Conservation (phyloP, 2,797 vertebrate genomes). For the Bucorvus abyssinicus region DNA sequence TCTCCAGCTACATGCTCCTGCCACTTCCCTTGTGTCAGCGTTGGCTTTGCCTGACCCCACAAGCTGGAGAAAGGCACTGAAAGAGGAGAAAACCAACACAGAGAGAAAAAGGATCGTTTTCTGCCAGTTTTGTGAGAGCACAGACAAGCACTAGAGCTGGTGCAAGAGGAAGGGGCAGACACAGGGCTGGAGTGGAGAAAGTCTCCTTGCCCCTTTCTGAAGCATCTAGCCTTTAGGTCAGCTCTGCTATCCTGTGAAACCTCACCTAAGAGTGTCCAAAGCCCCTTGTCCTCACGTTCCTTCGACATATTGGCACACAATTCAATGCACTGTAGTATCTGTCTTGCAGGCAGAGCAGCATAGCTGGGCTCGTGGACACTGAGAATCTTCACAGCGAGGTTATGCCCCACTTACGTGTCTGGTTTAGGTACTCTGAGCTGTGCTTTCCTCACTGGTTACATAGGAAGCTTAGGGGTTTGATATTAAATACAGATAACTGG, state of each 20-base stretch:
- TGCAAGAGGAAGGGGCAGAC: background rate
- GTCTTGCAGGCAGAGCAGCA: background rate
- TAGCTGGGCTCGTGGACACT: rapidly evolving
- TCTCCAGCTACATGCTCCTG: background rate
- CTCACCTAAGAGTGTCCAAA: background rate
- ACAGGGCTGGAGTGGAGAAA: background rate
- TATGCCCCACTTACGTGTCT: background rate
- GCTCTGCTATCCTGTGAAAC: background rate
- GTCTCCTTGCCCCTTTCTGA: background rate
- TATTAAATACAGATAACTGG: background rate
- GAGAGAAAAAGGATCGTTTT: background rate
- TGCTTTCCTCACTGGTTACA: rapidly evolving
- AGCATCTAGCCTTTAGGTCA: background rate
- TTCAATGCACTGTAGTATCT: background rate
- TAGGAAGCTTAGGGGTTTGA: background rate
- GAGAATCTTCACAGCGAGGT: background rate
- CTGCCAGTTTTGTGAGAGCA: background rate
- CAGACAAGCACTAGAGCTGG: background rate
- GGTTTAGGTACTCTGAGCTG: background rate
- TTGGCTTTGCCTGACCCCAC: background rate
- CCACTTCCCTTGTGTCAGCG: background rate
- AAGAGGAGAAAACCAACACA: background rate
- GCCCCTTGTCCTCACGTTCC: background rate
- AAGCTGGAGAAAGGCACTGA: background rate
- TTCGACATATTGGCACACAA: background rate